Base-by-base conservation (phyloP, 2,797 vertebrate species). In the Lutjanus argentimaculatus region DNA sequence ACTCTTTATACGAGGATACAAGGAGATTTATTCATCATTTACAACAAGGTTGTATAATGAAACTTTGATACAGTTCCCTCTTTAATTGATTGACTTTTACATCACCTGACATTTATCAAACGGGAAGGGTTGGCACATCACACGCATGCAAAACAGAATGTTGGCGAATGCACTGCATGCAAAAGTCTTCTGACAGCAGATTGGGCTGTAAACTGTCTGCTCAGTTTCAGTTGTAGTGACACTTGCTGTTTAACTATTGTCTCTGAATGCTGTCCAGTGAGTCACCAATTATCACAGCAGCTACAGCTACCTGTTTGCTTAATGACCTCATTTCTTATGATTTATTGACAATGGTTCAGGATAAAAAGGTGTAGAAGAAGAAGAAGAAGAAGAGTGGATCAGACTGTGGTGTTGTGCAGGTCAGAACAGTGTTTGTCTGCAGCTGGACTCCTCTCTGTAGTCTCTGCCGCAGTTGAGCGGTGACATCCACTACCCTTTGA, bases 401-500 rank as follows among this genome's bases (percentile, higher is more conserved):
- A 52, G 49, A 56, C 16, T 62, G 15, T 17, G 22, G n/a, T 55
- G 67, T 68, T 76, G 51, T 21, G 56, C 43, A 25, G 46, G 40
- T 67, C 61, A 72, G 51, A 70, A 25, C 22, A 13, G 42, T 51
- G 62, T 21, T 16, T 25, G 40, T 15, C 40, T 65, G 69, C 70
- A n/a, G 79, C 59, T 58, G 21, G 48, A 49, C 42, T 6, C 2
- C 43, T 74, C 51, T 80, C 62, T 36, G 30, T 4, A 48, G 30
- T 72, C 12, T 43, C n/a, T 61, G n/a, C 45, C 57, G 53, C 72
- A 56, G 42, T 25, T 45, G 67, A 85, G 64, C 46, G 51, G 30
- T 45, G 42, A 69, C 68, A 53, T 19, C 36, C 51, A 16, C 70
- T 14, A 4, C 55, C 64, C 62, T 87, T 89, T 89, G 72, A 92